Percentiles rank a stretch among this genome's conserved stretches.
phyloP scores from a whole-genome alignment of 1,140 invertebrate species.

The Lasioglossum albipes region DNA sequence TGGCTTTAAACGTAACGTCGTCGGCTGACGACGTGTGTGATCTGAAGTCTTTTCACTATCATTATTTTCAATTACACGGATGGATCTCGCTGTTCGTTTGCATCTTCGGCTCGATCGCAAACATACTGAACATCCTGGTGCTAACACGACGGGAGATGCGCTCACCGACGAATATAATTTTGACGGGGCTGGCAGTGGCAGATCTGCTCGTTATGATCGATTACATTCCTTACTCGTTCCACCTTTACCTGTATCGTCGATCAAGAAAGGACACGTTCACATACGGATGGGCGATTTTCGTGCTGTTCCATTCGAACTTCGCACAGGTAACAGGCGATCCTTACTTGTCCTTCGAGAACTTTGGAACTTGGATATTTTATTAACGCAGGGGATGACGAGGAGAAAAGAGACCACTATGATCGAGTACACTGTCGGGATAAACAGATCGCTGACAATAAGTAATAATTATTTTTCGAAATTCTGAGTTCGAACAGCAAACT shows the following conservation, averaged over 20 bases:
- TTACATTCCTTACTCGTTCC: slow-evolving; percentile 93
- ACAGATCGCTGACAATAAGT: background rate
- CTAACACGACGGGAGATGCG: slow-evolving; percentile 94
- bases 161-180: slow-evolving; percentile 95
- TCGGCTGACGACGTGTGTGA: slow-evolving; percentile 72
- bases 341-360: background rate
- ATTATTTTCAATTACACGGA: slow-evolving; percentile 84
- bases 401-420: background rate
- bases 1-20: slow-evolving; percentile 46
- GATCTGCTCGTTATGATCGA: slow-evolving; percentile 96
- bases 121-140: slow-evolving; percentile 96
- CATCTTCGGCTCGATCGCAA: slow-evolving; percentile 94
- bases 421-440: background rate
- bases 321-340: slow-evolving; percentile 77
- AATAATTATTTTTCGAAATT: background rate
- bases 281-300: slow-evolving; percentile 90
- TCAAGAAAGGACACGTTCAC: slow-evolving; percentile 83
- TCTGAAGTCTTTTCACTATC: slow-evolving; percentile 75
- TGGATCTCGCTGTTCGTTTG: slow-evolving; percentile 90
- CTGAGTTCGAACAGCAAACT: background rate
- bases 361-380: background rate
- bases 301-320: slow-evolving; percentile 92
- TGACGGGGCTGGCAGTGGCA: slow-evolving; percentile 93
- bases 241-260: slow-evolving; percentile 86
- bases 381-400: background rate